A percentile compares a stretch with the other conserved stretches of the same genome.
These are phyloP conservation scores for Gymnocephalus cernua DNA, from an alignment of 2,113 vertebrate genomes.

Conservation along the genomic window DNA sequence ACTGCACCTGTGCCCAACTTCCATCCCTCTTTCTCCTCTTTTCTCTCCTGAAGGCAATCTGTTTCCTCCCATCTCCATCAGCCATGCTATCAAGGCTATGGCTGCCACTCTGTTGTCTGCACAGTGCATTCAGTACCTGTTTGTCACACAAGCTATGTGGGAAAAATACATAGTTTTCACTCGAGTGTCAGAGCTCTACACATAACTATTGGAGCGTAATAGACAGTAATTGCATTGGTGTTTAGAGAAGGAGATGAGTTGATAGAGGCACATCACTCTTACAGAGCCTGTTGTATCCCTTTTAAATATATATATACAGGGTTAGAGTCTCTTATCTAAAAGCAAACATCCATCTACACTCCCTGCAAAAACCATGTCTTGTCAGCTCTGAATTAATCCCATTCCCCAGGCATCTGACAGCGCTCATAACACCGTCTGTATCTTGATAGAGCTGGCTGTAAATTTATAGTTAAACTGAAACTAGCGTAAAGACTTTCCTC, in stretches of 20 bases:
- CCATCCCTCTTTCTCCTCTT: slow-evolving; percentile 16
- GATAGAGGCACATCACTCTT: slow-evolving; percentile 34
- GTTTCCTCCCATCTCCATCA: slow-evolving; percentile 47
- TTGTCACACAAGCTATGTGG: slow-evolving; percentile 34
- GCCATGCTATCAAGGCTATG: slow-evolving; percentile 24
- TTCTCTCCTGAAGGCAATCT: slow-evolving; percentile 41
- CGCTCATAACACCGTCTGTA: slow-evolving; percentile 18
- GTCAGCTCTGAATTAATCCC: slow-evolving; percentile 50
- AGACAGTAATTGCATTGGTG: slow-evolving; percentile 32
- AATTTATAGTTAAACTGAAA: slow-evolving; percentile 8
- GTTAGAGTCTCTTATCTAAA: slow-evolving; percentile 54
- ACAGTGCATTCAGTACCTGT: slow-evolving; percentile 1
- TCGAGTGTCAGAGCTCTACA: slow-evolving; percentile 1
- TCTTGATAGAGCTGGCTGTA: neutral
- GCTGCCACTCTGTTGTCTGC: neutral
- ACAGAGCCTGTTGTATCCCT: slow-evolving; percentile 27
- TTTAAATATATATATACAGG: slow-evolving; percentile 27
- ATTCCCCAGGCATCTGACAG: slow-evolving; percentile 36
- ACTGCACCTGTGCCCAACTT: slow-evolving; percentile 37
- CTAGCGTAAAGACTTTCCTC: neutral
- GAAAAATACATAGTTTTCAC: slow-evolving; percentile 21
- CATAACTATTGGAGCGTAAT: slow-evolving; percentile 3
- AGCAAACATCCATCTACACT: slow-evolving; percentile 38
- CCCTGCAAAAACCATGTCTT: slow-evolving; percentile 40
- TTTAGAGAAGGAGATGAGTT: slow-evolving; percentile 41